Base-by-base conservation (phyloP, 2,888 invertebrate genomes). In the Tenthredo distinguenda region DNA sequence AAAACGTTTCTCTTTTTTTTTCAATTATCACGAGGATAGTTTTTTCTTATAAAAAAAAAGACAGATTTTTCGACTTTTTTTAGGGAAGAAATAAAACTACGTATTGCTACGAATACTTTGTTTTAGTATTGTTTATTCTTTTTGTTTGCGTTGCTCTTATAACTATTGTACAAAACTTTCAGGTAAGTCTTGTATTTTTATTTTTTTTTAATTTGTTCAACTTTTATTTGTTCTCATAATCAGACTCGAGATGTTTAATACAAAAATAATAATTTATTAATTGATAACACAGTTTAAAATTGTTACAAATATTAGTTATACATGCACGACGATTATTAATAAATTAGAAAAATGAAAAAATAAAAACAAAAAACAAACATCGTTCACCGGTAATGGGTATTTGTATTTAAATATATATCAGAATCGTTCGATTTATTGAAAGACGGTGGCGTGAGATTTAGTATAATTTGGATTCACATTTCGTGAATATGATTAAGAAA, bases 391-490 rank as follows among this genome's bases (percentile, higher is more conserved):
- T 12, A 72, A n/a, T 43, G 47, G 21, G n/a, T 26, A 74, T 26
- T 40, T 9, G 7, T 74, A 12, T 26, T n/a, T 26, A 55, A 77
- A 77, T 31, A 37, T 15, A 37, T 37, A n/a, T 18, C 37, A 34
- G 2, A 15, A 18, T 26, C n/a, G 79, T 37, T 79, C 34, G 34
- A 47, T 62, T 47, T 26, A 55, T 79, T 79, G 79, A 79, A 79
- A 79, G 79, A 79, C 79, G n/a, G 37, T 79, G 79, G 79, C 34
- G 79, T 79, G 79, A 79, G 79, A 79, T 37, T 79, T 79, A 10
- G 15, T 21, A 21, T 34, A 31, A 71, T 7, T 62, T n/a, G 50
- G 15, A 76, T 47, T 26, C 76, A 76, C 21, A 47, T 43, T 76
- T 21, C 7, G 15, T 47, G 26, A 10, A 62, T 26, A 76, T 76